phyloP scores from a whole-genome alignment of 2,113 vertebrate genomes.

The Macaca nemestrina region DNA sequence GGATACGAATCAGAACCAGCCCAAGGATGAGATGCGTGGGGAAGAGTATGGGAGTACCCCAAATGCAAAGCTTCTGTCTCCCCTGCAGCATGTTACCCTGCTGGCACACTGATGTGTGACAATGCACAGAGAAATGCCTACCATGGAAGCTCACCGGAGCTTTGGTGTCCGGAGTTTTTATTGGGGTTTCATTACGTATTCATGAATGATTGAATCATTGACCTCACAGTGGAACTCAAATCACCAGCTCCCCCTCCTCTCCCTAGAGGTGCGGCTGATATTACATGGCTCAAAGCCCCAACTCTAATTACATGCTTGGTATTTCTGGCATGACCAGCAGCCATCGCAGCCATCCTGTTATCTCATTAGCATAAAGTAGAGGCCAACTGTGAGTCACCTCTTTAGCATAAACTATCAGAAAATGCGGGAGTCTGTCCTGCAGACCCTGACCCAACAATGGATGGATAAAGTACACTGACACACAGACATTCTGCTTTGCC shows the following conservation, averaged over 20 bases:
- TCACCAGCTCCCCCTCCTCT: not conserved
- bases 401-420: not conserved
- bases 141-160: not conserved
- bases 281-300: not conserved
- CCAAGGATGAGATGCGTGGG: not conserved
- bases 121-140: not conserved
- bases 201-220: not conserved
- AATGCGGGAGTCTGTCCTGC: too few species aligned
- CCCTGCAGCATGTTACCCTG: not conserved
- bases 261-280: not conserved
- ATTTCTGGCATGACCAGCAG: not conserved
- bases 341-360: not conserved
- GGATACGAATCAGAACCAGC: not conserved
- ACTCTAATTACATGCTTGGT: not conserved
- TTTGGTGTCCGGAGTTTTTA: not conserved
- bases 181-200: not conserved
- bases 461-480: too few species aligned
- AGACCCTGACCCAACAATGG: too few species aligned
- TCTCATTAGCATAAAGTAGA: not conserved
- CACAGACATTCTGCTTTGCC: too few species aligned
- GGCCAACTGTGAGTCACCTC: not conserved
- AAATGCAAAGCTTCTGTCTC: not conserved
- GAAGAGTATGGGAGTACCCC: not conserved
- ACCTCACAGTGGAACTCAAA: not conserved
- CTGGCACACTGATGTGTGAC: not conserved